Conservation (phyloP, 1,140 invertebrate genomes). For the Lordiphosa clarofinis region DNA sequence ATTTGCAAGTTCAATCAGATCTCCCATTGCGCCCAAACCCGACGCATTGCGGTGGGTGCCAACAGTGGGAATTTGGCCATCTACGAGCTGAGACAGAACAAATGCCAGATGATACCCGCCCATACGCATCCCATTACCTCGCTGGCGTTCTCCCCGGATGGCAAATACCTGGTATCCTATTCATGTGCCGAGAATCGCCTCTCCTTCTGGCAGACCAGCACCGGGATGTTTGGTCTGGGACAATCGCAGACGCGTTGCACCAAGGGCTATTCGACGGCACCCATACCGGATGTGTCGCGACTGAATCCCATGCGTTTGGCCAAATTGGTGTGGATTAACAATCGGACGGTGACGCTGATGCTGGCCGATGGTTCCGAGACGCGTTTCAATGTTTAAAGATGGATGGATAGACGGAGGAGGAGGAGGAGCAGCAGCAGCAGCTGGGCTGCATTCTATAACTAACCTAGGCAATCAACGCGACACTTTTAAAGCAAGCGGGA, state of each 20-base stretch:
- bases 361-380: conserved; percentile 95
- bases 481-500: too few species aligned
- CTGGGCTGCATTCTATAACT: neutral
- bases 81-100: conserved; percentile 96
- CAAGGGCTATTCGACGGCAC: conserved; percentile 95
- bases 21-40: conserved; percentile 93
- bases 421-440: conserved; percentile 6
- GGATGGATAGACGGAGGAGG: neutral
- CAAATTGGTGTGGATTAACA: conserved; percentile 94
- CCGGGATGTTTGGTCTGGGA: conserved; percentile 93
- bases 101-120: conserved; percentile 95
- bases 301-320: conserved; percentile 93
- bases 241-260: conserved; percentile 95
- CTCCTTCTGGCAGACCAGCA: conserved; percentile 98
- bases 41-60: conserved; percentile 97
- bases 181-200: conserved; percentile 96
- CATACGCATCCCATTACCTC: conserved; percentile 94
- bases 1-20: conserved; percentile 95
- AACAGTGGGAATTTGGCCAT: conserved; percentile 95
- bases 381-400: conserved; percentile 89
- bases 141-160: conserved; percentile 97
- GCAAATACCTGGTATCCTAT: conserved; percentile 97
- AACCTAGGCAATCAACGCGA: conserved; percentile 34
- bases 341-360: conserved; percentile 94
- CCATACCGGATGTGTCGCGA: conserved; percentile 92